Evolutionary conservation across 2,888 invertebrate genomes (phyloP).

Genomic region (Ligdia adustata): DNA sequence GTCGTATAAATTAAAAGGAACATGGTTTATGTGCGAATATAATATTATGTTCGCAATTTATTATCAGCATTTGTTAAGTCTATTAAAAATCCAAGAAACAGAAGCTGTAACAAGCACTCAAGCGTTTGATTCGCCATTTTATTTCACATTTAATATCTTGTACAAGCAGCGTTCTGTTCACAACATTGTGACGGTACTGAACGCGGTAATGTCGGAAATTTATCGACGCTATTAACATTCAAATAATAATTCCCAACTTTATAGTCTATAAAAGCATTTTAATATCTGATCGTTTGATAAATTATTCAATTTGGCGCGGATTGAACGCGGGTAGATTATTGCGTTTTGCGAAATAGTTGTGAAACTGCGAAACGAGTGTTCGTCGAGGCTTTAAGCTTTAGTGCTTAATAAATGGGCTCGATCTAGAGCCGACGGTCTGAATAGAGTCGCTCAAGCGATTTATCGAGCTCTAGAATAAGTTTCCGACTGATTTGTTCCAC

Average conservation of each 20-base stretch:
- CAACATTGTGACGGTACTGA: constrained; percentile 57
- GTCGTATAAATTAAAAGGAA: background rate
- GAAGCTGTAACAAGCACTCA: constrained; percentile 21
- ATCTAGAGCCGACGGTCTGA: constrained; percentile 19
- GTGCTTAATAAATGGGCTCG: constrained; percentile 28
- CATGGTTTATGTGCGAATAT: background rate
- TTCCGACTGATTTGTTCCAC: constrained; percentile 35
- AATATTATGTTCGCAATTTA: constrained; percentile 12
- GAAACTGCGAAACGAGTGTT: constrained; percentile 27
- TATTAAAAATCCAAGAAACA: constrained; percentile 16
- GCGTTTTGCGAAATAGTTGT: constrained; percentile 31
- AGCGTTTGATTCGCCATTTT: constrained; percentile 27
- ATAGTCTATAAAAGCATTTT: constrained; percentile 75
- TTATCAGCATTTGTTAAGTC: constrained; percentile 1
- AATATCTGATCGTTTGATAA: constrained; percentile 70
- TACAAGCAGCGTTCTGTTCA: constrained; percentile 29
- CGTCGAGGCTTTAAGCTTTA: constrained; percentile 19
- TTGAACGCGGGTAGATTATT: constrained; percentile 17
- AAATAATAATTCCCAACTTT: constrained; percentile 76
- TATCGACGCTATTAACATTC: constrained; percentile 75
- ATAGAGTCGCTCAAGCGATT: constrained; percentile 30
- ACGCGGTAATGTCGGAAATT: constrained; percentile 60
- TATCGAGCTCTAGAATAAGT: constrained; percentile 34
- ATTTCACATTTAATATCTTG: constrained; percentile 26
- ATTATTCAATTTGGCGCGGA: constrained; percentile 65